Percentiles rank a stretch among this genome's conserved stretches.
These are phyloP conservation scores for Ia io DNA, from an alignment of 2,113 vertebrate genomes.

Conservation along the genomic window DNA sequence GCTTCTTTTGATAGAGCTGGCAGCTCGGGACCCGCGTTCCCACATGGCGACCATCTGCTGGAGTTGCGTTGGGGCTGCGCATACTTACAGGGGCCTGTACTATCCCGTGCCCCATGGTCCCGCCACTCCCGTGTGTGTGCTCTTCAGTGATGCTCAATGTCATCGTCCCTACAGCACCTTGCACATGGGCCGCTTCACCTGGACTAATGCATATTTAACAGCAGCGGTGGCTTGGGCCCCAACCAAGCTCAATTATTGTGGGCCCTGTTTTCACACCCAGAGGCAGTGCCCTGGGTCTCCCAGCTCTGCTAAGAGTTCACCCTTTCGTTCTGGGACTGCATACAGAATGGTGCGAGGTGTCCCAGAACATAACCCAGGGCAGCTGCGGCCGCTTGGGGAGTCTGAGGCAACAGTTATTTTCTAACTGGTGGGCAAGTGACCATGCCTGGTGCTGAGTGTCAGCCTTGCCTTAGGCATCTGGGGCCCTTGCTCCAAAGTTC, in stretches of 20 bases:
- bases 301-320: not conserved
- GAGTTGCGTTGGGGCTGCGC: not conserved
- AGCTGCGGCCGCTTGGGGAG: no score
- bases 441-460: not conserved
- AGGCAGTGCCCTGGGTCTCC: not conserved
- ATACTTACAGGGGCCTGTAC: not conserved
- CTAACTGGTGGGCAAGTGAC: not conserved
- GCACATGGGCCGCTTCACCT: not conserved
- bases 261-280: not conserved
- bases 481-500: not conserved
- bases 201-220: not conserved
- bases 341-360: not conserved
- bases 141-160: not conserved
- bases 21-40: not conserved
- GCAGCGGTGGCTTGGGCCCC: not conserved
- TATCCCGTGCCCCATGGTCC: not conserved
- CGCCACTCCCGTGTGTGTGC: not conserved
- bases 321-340: not conserved
- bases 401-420: not conserved
- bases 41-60: conserved; percentile 40
- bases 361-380: not conserved
- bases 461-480: not conserved
- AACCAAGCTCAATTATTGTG: not conserved
- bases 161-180: not conserved
- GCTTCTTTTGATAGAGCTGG: conserved; percentile 61